Evolutionary conservation across 2,888 invertebrate genomes (phyloP), one percentile per base, ranked within the genome.

Genomic region (Hemithea aestivaria): DNA sequence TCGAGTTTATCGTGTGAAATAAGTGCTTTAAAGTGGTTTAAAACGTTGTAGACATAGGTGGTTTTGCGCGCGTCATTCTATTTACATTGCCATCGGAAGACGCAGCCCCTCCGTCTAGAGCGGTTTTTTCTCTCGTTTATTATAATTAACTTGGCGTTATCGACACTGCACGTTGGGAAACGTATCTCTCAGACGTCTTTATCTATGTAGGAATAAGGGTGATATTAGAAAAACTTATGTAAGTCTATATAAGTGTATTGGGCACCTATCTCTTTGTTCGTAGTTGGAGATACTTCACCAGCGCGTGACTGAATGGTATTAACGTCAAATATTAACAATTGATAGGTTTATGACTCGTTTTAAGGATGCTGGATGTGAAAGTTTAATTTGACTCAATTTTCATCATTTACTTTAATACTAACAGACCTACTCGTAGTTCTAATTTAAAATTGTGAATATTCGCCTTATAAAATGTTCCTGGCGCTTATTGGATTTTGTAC

Each of bases 71-170:
- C 45, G 54, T 42, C 42, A 50, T 51, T 70, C 70, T 78, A 79
- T 79, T 78, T 79, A 73, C 77, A 76, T 63, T 68, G 68, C 62
- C 51, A 59, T 68, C 69, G 72, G 77, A 74, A 73, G 69, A 51
- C 73, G 73, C 78, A 76, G 82, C 84, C 84, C 83, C 82, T 84
- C 82, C 65, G 63, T 55, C 51, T 68, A 56, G 64, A 67, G 56
- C 56, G 61, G 77, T 82, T 83, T 85, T 84, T 81, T 81, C 78
- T 77, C 71, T 73, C 69, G 45, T 75, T 77, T 80, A 83, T 82
- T 85, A 83, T 83, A 83, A 84, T 80, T 80, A 82, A 74, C 73
- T 76, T 73, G 71, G 73, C 70, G 62, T 52, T 58, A 57, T 56
- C 53, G 53, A 53, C 46, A 43, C 54, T 55, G 47, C 26, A 48